A percentile compares a stretch with the other conserved stretches of the same genome.
phyloP scores from a whole-genome alignment of 2,888 invertebrate genomes.

The Drosophila tripunctata region DNA sequence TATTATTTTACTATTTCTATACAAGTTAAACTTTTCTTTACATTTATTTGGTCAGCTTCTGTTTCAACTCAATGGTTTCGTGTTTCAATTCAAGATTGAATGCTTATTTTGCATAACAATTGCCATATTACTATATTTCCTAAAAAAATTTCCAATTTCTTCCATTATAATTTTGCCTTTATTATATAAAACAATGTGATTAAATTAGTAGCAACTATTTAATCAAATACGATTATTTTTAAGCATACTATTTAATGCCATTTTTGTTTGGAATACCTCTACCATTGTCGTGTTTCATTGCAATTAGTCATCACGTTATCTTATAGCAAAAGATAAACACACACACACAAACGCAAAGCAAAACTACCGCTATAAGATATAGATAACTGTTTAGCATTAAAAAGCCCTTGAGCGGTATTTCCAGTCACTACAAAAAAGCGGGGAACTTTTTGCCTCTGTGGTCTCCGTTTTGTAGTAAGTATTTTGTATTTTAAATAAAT shows the following conservation, averaged over 20 bases:
- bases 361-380: no score
- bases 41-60: no score
- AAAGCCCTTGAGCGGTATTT: constrained; percentile 25
- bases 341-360: constrained; percentile 11
- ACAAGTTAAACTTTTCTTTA: no score
- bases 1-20: no score
- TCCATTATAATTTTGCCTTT: no score
- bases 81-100: not conserved
- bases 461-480: not conserved
- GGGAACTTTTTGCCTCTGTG: constrained; percentile 15
- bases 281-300: constrained; percentile 1
- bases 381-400: constrained; percentile 22
- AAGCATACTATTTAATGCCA: not conserved
- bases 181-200: no score
- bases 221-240: not conserved
- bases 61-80: not conserved
- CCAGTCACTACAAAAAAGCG: constrained; percentile 2
- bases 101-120: no score
- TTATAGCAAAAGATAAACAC: no score
- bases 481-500: not conserved
- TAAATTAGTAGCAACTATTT: not conserved
- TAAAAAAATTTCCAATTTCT: no score
- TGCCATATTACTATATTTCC: no score
- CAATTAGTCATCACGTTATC: constrained; percentile 6
- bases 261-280: not conserved